Conservation (phyloP, 2,113 vertebrate species). For the Eclectus roratus region DNA sequence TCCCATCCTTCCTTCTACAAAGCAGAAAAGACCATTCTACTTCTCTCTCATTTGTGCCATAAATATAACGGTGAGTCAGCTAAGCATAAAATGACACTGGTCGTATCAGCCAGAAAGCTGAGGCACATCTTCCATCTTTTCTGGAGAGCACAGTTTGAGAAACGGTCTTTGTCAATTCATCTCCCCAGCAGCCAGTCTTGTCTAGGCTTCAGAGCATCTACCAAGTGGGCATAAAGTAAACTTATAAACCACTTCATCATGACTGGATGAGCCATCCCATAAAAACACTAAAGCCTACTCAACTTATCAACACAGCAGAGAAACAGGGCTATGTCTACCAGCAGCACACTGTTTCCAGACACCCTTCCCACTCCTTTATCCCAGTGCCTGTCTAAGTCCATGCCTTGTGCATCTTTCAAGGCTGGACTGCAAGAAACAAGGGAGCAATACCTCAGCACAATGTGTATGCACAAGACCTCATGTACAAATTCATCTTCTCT, state of each 20-base stretch:
- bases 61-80: not conserved
- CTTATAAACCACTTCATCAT: not conserved
- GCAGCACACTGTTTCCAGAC: not conserved
- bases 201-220: not conserved
- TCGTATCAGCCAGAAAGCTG: not conserved
- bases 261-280: not conserved
- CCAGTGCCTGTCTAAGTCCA: not conserved
- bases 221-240: not conserved
- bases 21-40: not conserved
- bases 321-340: not conserved
- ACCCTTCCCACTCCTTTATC: not conserved
- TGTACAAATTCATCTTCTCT: not conserved
- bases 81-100: not conserved
- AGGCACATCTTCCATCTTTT: not conserved
- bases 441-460: not conserved
- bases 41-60: not conserved
- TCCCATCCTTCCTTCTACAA: not conserved
- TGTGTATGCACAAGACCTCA: not conserved
- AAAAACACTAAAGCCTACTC: not conserved
- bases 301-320: not conserved
- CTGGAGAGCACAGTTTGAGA: not conserved
- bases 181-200: not conserved
- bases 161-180: not conserved
- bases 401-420: not conserved
- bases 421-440: not conserved